Base-by-base conservation (phyloP, 1,140 invertebrate species). In the Neoseiulus cucumeris region DNA sequence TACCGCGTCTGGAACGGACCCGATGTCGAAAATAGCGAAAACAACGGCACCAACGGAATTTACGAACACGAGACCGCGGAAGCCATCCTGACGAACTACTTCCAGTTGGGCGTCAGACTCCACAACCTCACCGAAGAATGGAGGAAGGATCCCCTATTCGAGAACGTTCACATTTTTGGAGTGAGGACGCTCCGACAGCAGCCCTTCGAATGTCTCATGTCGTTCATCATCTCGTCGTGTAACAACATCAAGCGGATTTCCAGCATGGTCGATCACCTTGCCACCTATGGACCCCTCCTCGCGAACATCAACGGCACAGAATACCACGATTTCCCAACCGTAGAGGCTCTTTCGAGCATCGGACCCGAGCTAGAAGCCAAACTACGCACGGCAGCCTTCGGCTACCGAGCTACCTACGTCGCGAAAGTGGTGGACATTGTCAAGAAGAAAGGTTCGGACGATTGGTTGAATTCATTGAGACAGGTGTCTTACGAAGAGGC, bases 221-320 rank as follows among this genome's bases (percentile, higher is more conserved):
- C 89, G 14, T 97, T 97, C 73, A 95, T 97, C 69, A 98, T 93
- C 74, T 96, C 92, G 65, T 89, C 92, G 66, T 97, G 97, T 74
- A 98, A 98, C 75, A 88, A 97, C 72, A 95, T 98, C 64, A 79
- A 80, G 67, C 88, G 89, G 69, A 92, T 94, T 73, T 84, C 85
- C 42, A 78, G 80, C 22, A 91, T 98, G 91, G 87, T 98, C 7
- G 86, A 94, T 73, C 90, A 89, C 74, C 74, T 98, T 55, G 91
- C 89, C 73, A 72, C 68, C 12, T 97, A 89, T 79, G 93, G 93
- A 5, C 70, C 82, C 30, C 79, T 83, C 74, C 84, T 95, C 68
- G 82, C 81, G 66, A 73, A 79, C 67, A 70, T 85, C 59, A 80
- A 90, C 67, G 83, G 79, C 22, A 72, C 75, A 45, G 73, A 75